Evolutionary conservation across 1,140 invertebrate genomes (phyloP).

Genomic region (Forficula auricularia): DNA sequence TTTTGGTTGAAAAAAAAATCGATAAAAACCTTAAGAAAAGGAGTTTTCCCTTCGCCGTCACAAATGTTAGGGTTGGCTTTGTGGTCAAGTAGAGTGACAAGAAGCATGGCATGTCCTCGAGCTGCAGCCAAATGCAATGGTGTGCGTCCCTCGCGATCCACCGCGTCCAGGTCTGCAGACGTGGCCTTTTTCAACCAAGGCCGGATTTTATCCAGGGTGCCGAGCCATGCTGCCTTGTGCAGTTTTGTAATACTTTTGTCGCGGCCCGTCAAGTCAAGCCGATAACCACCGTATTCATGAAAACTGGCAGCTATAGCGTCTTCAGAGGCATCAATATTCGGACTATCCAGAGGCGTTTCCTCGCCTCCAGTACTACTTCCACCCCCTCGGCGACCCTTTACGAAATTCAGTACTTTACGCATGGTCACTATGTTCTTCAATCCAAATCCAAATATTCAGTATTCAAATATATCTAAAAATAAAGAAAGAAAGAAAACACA

Average conservation of each 20-base stretch:
- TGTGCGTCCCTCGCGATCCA: constrained; percentile 18
- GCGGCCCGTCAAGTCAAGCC: constrained; percentile 18
- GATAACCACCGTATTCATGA: constrained; percentile 8
- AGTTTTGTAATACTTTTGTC: constrained; percentile 20
- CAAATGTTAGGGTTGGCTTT: constrained; percentile 18
- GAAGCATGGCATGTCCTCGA: constrained; percentile 20
- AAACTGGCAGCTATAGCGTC: no score
- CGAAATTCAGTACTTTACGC: constrained; percentile 22
- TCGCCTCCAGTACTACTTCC: neutral
- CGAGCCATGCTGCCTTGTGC: constrained; percentile 21
- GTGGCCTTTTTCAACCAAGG: constrained; percentile 14
- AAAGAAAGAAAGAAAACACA: no score
- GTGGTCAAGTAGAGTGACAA: constrained; percentile 18
- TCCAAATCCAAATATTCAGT: no score
- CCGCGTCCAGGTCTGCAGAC: constrained; percentile 15
- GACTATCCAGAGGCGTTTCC: neutral
- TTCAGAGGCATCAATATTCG: no score
- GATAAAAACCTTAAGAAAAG: constrained; percentile 23
- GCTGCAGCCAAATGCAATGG: constrained; percentile 21
- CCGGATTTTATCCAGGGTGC: constrained; percentile 21
- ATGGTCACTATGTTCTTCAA: constrained; percentile 10
- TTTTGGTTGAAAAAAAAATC: no score
- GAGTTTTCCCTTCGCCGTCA: constrained; percentile 21
- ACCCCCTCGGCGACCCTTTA: constrained; percentile 15
- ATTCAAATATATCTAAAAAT: no score